Conservation (phyloP, 1,140 invertebrate genomes). For the Trachymyrmex septentrionalis region DNA sequence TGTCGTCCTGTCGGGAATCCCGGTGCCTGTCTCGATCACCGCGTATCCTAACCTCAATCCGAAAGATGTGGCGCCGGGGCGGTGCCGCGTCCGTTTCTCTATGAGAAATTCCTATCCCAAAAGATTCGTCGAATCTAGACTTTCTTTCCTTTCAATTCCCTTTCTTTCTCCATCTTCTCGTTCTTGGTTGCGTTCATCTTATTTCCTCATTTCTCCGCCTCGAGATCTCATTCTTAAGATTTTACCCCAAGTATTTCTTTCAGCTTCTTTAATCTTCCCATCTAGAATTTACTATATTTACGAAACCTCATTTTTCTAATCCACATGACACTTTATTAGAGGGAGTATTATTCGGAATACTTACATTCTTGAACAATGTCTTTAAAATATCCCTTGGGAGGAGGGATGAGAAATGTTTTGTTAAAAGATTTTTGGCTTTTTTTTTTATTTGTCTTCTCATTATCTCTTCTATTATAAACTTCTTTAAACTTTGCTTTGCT, state of each 20-base stretch:
- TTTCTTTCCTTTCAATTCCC: neutral
- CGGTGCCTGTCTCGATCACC: constrained; percentile 47
- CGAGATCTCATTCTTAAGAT: neutral
- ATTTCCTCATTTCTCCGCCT: no score
- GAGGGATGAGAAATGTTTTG: no score
- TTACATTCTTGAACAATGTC: no score
- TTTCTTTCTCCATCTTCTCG: neutral
- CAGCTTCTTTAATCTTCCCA: neutral
- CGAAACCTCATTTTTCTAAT: neutral
- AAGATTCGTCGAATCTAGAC: neutral
- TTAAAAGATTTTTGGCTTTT: neutral
- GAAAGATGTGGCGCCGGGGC: constrained; percentile 65
- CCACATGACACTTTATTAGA: neutral
- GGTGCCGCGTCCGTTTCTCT: constrained; percentile 67
- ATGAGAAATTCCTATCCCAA: neutral
- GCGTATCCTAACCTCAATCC: constrained; percentile 36
- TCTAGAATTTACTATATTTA: neutral
- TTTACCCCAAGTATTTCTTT: no score
- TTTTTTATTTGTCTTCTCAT: neutral
- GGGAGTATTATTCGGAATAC: no score
- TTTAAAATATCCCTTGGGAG: no score
- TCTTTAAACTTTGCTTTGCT: neutral
- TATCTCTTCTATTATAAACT: neutral
- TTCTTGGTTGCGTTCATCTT: neutral
- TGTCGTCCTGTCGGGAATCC: constrained; percentile 4